Conservation (phyloP, 2,888 invertebrate genomes). For the Leptinotarsa peninsularis region DNA sequence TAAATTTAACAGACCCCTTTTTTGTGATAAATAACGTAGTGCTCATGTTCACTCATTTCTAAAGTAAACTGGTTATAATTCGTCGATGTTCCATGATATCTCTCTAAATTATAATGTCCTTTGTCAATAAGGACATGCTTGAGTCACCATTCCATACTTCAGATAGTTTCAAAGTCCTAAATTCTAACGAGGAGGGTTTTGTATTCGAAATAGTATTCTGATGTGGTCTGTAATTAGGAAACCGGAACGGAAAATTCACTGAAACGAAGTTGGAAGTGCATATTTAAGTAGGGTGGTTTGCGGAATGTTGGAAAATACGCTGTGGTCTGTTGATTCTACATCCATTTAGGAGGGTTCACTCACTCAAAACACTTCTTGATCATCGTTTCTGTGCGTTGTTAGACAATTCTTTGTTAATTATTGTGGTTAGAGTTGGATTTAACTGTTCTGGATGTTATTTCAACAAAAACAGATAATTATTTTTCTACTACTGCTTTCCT, state of each 20-base stretch:
- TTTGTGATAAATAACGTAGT: too few species aligned
- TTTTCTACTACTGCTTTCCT: neutral
- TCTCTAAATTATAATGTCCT: neutral
- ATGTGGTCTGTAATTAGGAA: neutral
- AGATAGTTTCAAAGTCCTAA: slow-evolving; percentile 1
- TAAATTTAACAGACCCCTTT: too few species aligned
- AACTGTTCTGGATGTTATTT: neutral
- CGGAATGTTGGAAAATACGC: slow-evolving; percentile 4
- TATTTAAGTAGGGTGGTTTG: slow-evolving; percentile 4
- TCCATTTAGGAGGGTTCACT: neutral
- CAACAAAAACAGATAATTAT: too few species aligned
- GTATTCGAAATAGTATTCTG: slow-evolving; percentile 3
- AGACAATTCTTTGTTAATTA: neutral
- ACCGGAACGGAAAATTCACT: neutral
- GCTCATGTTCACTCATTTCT: too few species aligned
- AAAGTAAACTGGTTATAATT: too few species aligned
- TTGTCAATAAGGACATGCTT: neutral
- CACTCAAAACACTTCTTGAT: neutral
- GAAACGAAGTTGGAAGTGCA: slow-evolving; percentile 6
- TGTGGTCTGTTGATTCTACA: slow-evolving; percentile 8
- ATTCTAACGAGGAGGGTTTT: neutral
- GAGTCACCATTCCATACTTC: neutral
- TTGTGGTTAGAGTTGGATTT: neutral
- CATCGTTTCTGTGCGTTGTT: neutral
- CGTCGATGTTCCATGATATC: too few species aligned